A percentile compares a stretch with the other conserved stretches of the same genome.
Evolutionary conservation across 2,888 invertebrate genomes (phyloP).

Genomic region (Myopa tessellatipennis): DNA sequence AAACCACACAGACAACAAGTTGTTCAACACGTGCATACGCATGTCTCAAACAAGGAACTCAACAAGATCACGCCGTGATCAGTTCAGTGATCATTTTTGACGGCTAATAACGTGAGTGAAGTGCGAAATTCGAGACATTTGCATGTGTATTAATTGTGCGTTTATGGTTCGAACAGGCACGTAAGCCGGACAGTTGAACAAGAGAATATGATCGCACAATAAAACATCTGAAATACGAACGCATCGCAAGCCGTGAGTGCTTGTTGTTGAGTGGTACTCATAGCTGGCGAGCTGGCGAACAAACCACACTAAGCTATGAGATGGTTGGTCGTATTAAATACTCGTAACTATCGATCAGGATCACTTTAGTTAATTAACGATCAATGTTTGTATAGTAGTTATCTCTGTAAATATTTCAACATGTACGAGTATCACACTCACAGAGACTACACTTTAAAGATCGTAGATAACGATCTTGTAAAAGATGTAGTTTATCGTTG

Average conservation of each 20-base stretch:
- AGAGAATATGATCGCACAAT: conserved; percentile 6
- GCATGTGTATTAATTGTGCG: conserved; percentile 29
- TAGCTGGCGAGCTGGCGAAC: conserved; percentile 8
- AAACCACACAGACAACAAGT: conserved; percentile 8
- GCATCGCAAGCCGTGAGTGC: too few species aligned
- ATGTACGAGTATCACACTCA: background rate
- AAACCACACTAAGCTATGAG: background rate
- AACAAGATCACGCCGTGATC: background rate
- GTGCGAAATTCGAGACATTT: conserved; percentile 27
- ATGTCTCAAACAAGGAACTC: background rate
- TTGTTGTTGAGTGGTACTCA: too few species aligned
- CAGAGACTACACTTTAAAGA: background rate
- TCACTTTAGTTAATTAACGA: conserved; percentile 30
- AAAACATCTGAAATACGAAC: background rate
- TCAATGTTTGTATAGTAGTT: conserved; percentile 21
- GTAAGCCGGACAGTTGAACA: conserved; percentile 26
- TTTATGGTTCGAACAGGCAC: conserved; percentile 28
- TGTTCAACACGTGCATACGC: conserved; percentile 11
- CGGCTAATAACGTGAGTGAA: conserved; percentile 27
- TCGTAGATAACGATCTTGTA: background rate
- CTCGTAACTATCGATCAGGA: background rate
- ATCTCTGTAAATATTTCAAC: conserved; percentile 7
- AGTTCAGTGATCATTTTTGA: conserved; percentile 11
- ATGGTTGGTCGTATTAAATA: background rate
- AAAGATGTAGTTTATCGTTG: too few species aligned